Conservation (phyloP, 2,797 vertebrate species). For the Acestrorhynchus altus region DNA sequence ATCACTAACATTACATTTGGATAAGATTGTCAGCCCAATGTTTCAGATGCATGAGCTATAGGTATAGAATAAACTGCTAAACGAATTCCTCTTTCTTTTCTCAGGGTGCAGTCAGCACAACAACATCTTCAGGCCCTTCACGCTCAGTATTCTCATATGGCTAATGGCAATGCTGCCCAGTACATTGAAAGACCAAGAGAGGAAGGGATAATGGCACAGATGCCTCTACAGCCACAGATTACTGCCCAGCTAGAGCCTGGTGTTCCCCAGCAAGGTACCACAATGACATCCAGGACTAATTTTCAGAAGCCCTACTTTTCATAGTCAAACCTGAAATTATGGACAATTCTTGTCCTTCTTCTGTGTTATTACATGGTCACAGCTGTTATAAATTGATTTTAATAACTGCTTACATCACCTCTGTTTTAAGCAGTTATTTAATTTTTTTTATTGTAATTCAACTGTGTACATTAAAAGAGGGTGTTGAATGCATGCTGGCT, state of each 20-base stretch:
- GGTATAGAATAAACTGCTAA: not conserved
- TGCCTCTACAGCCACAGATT: conserved; percentile 63
- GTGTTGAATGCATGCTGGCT: not conserved
- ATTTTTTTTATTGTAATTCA: not conserved
- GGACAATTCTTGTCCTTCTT: not conserved
- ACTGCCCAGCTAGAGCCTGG: conserved; percentile 65
- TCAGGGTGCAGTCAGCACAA: conserved; percentile 80
- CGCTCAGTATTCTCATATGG: conserved; percentile 69
- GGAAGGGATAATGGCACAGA: conserved; percentile 64
- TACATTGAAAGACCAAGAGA: conserved; percentile 56
- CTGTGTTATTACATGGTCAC: no score
- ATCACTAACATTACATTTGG: no score
- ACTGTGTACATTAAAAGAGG: not conserved
- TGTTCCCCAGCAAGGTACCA: conserved; percentile 69
- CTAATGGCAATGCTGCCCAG: conserved; percentile 52
- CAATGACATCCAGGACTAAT: no score
- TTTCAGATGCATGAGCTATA: not conserved
- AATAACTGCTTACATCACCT: no score
- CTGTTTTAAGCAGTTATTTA: not conserved
- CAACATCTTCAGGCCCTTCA: conserved; percentile 78
- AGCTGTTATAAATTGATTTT: no score
- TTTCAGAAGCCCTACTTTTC: no score
- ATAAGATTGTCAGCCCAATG: no score
- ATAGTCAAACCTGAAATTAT: not conserved
- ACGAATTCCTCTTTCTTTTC: conserved; percentile 55